Evolutionary conservation across 2,113 vertebrate species (phyloP), one percentile per base, ranked within the genome.

Genomic region (Salvator merianae): DNA sequence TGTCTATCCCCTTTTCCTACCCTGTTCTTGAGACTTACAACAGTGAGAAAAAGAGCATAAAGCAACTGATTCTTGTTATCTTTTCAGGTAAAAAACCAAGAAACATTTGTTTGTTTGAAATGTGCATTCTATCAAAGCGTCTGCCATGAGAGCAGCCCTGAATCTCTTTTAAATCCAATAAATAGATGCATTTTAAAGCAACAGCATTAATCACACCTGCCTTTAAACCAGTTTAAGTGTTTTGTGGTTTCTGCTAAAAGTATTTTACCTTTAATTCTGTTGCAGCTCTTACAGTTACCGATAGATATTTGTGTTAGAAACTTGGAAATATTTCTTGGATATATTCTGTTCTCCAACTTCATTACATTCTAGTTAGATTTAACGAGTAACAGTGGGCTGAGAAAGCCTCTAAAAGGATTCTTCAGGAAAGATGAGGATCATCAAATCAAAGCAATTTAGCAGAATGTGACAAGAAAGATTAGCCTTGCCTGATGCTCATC

Each of bases 401-500:
- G 5, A 1, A n/a, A 6, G 3, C 12, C 28, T 72, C 71, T 75
- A 65, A 89, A 86, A 88, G 77, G 1, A 90, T 86, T 86, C 84
- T 88, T 83, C 0, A 55, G 88, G 84, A 91, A 91, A 91, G 92
- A 93, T 91, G 93, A 92, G 82, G 88, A 91, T 92, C 92, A 91
- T 94, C 93, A 93, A 93, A 94, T 93, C 90, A 94, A 91, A 94
- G 90, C 92, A 94, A 94, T 94, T 94, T 94, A 94, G 90, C 91
- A 94, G 85, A 91, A 92, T 82, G 12, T 94, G 94, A 93, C 94
- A 94, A 94, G 93, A 94, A 94, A 92, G 90, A 94, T 94, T 93
- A 93, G 94, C 87, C 91, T 89, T 92, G 90, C 91, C 94, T 92
- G 91, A 68, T 94, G 92, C 88, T 94, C 93, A 93, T 93, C 92